Evolutionary conservation across 1,140 invertebrate genomes (phyloP).

Genomic region (Anoplolepis gracilipes): DNA sequence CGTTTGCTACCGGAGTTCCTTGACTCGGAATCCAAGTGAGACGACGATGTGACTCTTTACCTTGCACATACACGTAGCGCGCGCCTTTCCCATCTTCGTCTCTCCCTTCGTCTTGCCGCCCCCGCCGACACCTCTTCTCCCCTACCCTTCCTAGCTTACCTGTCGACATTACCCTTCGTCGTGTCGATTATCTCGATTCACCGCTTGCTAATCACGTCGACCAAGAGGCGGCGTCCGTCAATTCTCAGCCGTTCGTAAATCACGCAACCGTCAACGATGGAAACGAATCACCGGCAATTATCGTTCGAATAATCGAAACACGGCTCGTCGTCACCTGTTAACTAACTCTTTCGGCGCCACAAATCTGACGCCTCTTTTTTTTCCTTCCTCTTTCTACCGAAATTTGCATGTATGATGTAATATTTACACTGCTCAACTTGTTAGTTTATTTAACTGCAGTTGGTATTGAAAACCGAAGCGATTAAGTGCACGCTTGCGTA

Average conservation of each 20-base stretch:
- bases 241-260: conserved; percentile 43
- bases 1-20: conserved; percentile 66
- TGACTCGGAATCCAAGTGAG: conserved; percentile 66
- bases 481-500: background rate
- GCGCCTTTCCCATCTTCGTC: background rate
- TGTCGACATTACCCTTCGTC: background rate
- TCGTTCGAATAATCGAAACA: conserved; percentile 33
- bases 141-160: background rate
- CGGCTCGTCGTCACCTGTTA: conserved; percentile 35
- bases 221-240: background rate
- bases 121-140: background rate
- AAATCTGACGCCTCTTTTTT: background rate
- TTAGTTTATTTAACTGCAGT: conserved; percentile 21
- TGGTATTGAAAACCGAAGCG: background rate
- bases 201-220: background rate
- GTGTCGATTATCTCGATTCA: conserved; percentile 45
- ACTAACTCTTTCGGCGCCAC: background rate
- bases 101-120: background rate
- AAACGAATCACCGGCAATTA: conserved; percentile 48
- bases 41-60: conserved; percentile 13
- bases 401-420: background rate
- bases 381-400: too few species aligned
- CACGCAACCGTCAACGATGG: conserved; percentile 35
- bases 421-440: background rate
- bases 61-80: background rate